Evolutionary conservation across 2,113 vertebrate genomes (phyloP).

Genomic region (Panthera tigris): DNA sequence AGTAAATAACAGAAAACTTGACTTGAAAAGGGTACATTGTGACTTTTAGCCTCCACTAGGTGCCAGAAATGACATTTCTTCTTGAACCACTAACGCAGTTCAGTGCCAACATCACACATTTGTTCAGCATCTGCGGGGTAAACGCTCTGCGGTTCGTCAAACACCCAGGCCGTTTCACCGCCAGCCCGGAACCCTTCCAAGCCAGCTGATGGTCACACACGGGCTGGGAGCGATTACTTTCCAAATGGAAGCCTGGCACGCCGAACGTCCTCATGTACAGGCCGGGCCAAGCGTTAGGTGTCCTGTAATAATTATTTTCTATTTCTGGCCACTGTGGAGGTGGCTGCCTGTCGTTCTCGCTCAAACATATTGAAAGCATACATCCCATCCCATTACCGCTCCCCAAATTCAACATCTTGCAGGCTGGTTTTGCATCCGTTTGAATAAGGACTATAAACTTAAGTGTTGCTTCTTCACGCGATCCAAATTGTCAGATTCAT

Average conservation of each 20-base stretch:
- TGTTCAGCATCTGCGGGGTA: no score
- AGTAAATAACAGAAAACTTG: not conserved
- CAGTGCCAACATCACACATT: no score
- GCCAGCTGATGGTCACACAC: not conserved
- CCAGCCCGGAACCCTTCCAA: not conserved
- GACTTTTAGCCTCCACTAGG: not conserved
- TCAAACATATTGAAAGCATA: not conserved
- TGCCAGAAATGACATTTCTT: not conserved
- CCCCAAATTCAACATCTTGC: not conserved
- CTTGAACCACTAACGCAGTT: rapidly evolving
- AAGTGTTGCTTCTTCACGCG: not conserved
- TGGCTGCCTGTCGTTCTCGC: not conserved
- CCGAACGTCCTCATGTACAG: not conserved
- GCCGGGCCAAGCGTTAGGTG: not conserved
- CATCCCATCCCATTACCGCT: not conserved
- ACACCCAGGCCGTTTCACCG: rapidly evolving
- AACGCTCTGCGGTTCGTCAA: not conserved
- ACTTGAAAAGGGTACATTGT: not conserved
- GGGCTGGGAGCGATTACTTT: not conserved
- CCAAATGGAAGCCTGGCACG: not conserved
- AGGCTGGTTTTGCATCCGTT: not conserved
- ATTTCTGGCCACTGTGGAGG: not conserved
- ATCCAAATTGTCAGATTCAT: not conserved
- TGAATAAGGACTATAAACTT: not conserved
- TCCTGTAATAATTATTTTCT: slow-evolving; percentile 26